Evolutionary conservation across 2,888 invertebrate species (phyloP), one percentile per base, ranked within the genome.

Genomic region (Eretmocerus hayati): DNA sequence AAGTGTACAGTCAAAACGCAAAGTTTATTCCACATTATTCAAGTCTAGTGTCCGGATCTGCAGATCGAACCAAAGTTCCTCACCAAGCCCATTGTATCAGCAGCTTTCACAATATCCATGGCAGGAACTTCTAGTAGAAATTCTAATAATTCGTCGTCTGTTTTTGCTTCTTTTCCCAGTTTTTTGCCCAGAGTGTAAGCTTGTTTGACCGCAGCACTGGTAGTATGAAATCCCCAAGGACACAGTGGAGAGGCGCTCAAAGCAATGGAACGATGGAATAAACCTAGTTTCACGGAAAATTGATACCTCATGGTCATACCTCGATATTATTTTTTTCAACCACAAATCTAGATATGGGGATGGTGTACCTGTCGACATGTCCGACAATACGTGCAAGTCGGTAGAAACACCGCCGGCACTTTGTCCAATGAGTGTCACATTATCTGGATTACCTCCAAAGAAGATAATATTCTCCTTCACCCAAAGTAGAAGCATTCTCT

Each of bases 191-290:
- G 43, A 19, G 33, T 42, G 11, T 54, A 53, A 26, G 47, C 53
- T 39, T 53, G 39, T 36, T 31, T 26, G 11, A 42, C 16, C 4
- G 57, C 56, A 16, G 37, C 40, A 13, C 39, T 19, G n/a, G 49
- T 32, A 19, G 50, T 44, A 19, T 53, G 49, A 33, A 60, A 56
- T 15, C 43, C 53, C 59, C 60, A 60, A 74, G 72, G 72, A 31
- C 69, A 59, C 35, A 79, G 57, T 9, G 75, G 69, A 1, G 75
- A 74, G 1, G 77, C 78, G 11, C 79, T 79, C 59, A 77, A 76
- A 6, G 75, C 70, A 48, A 79, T 77, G 2, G 73, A 75, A 66
- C 74, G 75, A 52, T 77, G 77, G 50, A 77, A 79, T 33, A 79
- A 60, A n/a, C 78, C 79, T 65, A 11, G 15, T 2, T 16, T 2